Evolutionary conservation across 2,113 vertebrate genomes (phyloP), one percentile per base, ranked within the genome.

Genomic region (Tyrannus savana): DNA sequence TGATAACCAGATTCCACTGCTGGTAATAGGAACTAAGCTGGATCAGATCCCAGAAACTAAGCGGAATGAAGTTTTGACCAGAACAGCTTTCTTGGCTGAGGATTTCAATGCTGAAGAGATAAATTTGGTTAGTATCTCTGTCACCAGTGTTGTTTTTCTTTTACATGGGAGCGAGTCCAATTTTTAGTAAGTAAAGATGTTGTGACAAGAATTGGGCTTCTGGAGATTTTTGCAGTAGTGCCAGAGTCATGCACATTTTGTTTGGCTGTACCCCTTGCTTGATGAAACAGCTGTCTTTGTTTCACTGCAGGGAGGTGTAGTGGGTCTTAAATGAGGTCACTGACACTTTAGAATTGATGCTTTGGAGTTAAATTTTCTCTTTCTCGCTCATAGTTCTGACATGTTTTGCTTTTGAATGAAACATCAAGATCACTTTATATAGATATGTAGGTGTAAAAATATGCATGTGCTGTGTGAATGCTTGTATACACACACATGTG

Each of bases 21-120:
- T 99, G 95, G 97, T 99, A 53, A 99, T 99, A 84, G 99, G 99
- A 77, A 99, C 99, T 71, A 99, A 99, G 97, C 98, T 99, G 96
- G 99, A 99, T 97, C 99, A 99, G 94, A 99, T 99, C 97, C 98
- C 99, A 73, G 99, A 99, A 94, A 97, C 96, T 72, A 99, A 99
- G 91, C 98, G 99, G 58, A 99, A 97, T 93, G 99, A 99, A 49
- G 99, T 99, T 84, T 98, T 99, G 95, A 99, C 97, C n/a, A 98
- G 99, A 88, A 99, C 99, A 12, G 98, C 98, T 80, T 99, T 99
- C 96, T 96, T 99, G 80, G 99, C 99, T 77, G 99, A 99, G 95
- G 99, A 99, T 97, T 99, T 99, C 96, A 99, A 99, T 55, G 99
- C 99, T 52, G 99, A 99, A 96, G 99, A 99, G 97, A 99, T 99